Percentiles rank a stretch among this genome's conserved stretches.
phyloP scores from a whole-genome alignment of 2,797 vertebrate species.

The Heteromormyrus szaboi region DNA sequence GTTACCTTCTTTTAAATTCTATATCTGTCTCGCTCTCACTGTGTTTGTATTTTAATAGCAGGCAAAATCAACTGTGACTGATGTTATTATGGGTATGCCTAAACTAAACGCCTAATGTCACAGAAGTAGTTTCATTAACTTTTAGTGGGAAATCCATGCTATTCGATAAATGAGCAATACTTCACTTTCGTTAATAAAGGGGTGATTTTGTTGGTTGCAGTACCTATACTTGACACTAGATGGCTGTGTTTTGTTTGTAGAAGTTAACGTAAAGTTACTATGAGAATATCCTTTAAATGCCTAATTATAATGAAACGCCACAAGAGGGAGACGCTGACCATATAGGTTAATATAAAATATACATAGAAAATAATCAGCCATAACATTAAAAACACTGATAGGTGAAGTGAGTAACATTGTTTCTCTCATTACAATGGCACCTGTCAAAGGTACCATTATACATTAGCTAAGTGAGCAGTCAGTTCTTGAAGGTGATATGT shows the following conservation, averaged over 20 bases:
- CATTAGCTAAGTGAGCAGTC: neutral
- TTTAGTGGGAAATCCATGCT: conserved; percentile 41
- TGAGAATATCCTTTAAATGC: conserved; percentile 24
- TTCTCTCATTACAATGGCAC: neutral
- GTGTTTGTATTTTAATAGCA: conserved; percentile 68
- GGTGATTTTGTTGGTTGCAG: conserved; percentile 58
- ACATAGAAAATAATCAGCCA: conserved; percentile 4
- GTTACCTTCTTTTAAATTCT: conserved; percentile 53
- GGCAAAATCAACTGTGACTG: conserved; percentile 69
- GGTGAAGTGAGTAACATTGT: neutral
- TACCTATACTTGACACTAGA: conserved; percentile 75
- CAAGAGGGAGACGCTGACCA: conserved; percentile 18
- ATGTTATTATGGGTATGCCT: conserved; percentile 55
- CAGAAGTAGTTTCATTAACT: conserved; percentile 43
- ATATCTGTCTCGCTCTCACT: conserved; percentile 58
- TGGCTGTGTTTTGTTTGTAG: conserved; percentile 46
- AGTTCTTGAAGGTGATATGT: neutral
- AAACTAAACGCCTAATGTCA: conserved; percentile 36
- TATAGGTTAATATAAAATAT: neutral
- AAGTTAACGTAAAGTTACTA: conserved; percentile 39
- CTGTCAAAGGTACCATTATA: neutral
- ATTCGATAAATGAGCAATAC: conserved; percentile 48
- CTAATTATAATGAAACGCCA: conserved; percentile 27
- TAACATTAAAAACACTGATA: neutral
- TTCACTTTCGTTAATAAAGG: conserved; percentile 53